phyloP scores from a whole-genome alignment of 2,888 invertebrate species.

The Blastobasis lacticolella region DNA sequence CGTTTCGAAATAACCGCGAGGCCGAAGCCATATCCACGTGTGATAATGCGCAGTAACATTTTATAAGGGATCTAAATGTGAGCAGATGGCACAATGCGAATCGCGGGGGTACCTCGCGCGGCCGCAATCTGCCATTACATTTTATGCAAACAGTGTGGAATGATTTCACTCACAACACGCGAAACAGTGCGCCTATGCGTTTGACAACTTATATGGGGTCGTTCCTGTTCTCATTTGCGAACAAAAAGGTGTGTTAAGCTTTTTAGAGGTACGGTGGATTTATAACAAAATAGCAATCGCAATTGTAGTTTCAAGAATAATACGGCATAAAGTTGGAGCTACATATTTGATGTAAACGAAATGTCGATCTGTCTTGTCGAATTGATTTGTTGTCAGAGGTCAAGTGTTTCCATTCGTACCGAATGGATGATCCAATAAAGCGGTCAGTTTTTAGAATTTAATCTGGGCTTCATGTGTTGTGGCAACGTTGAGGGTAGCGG shows the following conservation, averaged over 20 bases:
- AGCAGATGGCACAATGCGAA: conserved; percentile 68
- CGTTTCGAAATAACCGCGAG: conserved; percentile 60
- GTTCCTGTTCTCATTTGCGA: too few relatives aligned
- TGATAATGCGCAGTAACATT: conserved; percentile 71
- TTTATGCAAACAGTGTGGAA: conserved; percentile 64
- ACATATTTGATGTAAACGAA: too few relatives aligned
- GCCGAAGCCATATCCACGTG: conserved; percentile 58
- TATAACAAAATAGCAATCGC: too few relatives aligned
- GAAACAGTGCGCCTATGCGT: conserved; percentile 19
- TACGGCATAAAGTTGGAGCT: too few relatives aligned
- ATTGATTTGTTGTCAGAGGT: too few relatives aligned
- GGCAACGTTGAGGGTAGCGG: conserved; percentile 5
- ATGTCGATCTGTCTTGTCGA: too few relatives aligned
- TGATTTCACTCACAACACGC: conserved; percentile 52
- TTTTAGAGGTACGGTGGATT: too few relatives aligned
- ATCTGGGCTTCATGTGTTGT: not conserved
- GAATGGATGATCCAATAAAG: not conserved
- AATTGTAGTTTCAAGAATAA: too few relatives aligned
- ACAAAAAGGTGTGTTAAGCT: too few relatives aligned
- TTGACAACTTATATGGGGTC: too few relatives aligned
- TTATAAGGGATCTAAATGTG: conserved; percentile 71
- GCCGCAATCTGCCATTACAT: conserved; percentile 68
- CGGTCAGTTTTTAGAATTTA: not conserved
- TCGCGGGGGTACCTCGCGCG: conserved; percentile 54
- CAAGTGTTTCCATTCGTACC: too few relatives aligned